Percentiles rank a stretch among this genome's conserved stretches.
Evolutionary conservation across 2,888 invertebrate species (phyloP).

Genomic region (Dicyrtomina minuta): DNA sequence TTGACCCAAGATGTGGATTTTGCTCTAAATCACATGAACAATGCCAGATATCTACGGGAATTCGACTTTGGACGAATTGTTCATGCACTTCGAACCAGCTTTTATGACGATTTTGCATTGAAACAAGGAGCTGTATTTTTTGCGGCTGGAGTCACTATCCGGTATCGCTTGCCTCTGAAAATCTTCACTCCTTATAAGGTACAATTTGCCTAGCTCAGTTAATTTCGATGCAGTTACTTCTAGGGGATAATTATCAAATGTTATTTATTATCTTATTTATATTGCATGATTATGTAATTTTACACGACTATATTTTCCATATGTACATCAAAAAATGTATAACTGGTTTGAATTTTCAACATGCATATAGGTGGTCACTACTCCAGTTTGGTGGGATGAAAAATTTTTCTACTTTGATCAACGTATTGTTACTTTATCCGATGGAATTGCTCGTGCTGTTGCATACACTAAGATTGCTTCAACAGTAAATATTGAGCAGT

Average conservation of each 20-base stretch:
- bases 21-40: constrained; percentile 86
- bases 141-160: constrained; percentile 61
- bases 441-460: constrained; percentile 78
- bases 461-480: constrained; percentile 75
- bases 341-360: too few species aligned
- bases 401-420: constrained; percentile 82
- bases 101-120: constrained; percentile 40
- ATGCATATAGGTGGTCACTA: constrained; percentile 49
- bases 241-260: too few species aligned
- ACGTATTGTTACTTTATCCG: constrained; percentile 72
- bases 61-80: constrained; percentile 85
- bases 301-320: too few species aligned
- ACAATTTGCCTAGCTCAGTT: too few species aligned
- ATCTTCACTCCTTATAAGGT: constrained; percentile 75
- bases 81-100: constrained; percentile 72
- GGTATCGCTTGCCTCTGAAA: constrained; percentile 76
- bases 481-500: constrained; percentile 61
- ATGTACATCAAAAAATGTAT: too few species aligned
- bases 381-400: constrained; percentile 79
- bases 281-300: too few species aligned
- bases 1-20: constrained; percentile 84
- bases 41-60: constrained; percentile 81
- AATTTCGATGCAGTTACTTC: too few species aligned
- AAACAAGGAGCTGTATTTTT: constrained; percentile 45
- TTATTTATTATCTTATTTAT: too few species aligned